A percentile compares a stretch with the other conserved stretches of the same genome.
These are phyloP conservation scores for Bothrops jararaca DNA, from an alignment of 2,113 vertebrate genomes.

Conservation along the genomic window DNA sequence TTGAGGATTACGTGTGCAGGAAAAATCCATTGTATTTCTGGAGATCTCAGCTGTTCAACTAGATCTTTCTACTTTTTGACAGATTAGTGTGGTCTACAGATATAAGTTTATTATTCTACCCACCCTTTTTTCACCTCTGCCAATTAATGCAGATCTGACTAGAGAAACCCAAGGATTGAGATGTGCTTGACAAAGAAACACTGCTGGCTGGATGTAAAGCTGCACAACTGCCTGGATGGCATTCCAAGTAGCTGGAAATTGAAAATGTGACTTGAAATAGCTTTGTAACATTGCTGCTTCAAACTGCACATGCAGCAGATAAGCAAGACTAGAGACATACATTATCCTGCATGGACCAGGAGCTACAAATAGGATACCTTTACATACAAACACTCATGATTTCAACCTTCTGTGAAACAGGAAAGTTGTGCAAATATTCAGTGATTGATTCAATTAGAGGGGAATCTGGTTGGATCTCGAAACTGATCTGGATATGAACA, in stretches of 20 bases:
- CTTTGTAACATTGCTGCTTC: neutral
- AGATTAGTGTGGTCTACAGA: neutral
- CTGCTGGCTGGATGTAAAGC: neutral
- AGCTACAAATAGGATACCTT: neutral
- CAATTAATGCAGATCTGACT: neutral
- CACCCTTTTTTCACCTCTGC: neutral
- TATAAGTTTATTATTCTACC: neutral
- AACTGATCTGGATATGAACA: neutral
- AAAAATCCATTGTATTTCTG: too few species aligned
- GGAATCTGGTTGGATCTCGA: neutral
- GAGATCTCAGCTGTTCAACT: too few species aligned
- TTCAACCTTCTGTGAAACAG: neutral
- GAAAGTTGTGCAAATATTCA: neutral
- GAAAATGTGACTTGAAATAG: constrained; percentile 6
- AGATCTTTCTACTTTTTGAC: neutral
- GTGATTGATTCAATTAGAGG: neutral
- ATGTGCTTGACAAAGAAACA: neutral
- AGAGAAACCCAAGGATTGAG: neutral
- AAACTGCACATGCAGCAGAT: neutral
- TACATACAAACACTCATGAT: neutral
- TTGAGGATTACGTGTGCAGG: too few species aligned
- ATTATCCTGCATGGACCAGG: constrained; percentile 2
- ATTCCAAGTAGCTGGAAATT: neutral
- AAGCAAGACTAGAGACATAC: neutral
- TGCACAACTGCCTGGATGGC: neutral